These are phyloP conservation scores for Cephonodes hylas DNA, from an alignment of 2,888 invertebrate species.

Conservation along the genomic window DNA sequence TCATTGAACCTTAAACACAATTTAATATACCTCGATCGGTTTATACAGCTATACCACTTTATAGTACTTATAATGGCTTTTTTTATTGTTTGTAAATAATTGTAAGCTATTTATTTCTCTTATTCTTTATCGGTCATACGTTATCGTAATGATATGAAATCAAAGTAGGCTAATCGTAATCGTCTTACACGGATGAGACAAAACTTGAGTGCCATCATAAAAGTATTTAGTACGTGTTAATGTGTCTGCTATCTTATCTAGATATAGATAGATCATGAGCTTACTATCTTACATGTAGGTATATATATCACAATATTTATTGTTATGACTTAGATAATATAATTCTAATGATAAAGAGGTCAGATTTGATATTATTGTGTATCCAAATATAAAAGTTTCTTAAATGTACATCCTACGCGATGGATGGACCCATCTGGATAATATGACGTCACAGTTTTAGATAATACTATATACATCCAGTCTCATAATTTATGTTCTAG, in stretches of 20 bases:
- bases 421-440: too few species aligned
- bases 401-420: not conserved
- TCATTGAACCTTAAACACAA: too few species aligned
- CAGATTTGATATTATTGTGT: not conserved
- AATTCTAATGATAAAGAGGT: not conserved
- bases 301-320: not conserved
- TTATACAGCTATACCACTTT: too few species aligned
- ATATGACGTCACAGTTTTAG: too few species aligned
- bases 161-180: not conserved
- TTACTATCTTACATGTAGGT: not conserved
- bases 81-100: not conserved
- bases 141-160: not conserved
- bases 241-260: not conserved
- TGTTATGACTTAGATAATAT: not conserved
- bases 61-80: too few species aligned
- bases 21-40: too few species aligned
- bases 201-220: not conserved
- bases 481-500: too few species aligned
- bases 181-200: not conserved
- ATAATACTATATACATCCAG: too few species aligned
- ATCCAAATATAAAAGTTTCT: not conserved
- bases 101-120: not conserved
- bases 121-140: constrained; percentile 3
- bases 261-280: not conserved
- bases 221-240: not conserved